phyloP scores from a whole-genome alignment of 2,888 invertebrate species.

The Hypselothyrea guttata region DNA sequence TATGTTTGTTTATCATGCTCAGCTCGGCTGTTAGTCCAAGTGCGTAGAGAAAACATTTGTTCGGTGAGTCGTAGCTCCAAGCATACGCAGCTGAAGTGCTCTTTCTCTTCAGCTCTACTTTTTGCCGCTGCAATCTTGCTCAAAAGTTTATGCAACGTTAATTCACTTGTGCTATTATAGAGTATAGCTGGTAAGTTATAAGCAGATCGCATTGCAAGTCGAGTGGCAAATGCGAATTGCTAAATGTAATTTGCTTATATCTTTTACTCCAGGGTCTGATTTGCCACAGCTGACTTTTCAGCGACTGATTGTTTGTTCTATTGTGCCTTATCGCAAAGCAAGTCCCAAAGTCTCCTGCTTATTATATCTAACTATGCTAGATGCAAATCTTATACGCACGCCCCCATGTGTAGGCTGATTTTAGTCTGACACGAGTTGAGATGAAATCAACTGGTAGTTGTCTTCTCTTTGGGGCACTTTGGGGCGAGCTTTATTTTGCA shows the following conservation, averaged over 20 bases:
- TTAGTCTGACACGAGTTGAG: conserved; percentile 44
- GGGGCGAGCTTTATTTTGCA: conserved; percentile 69
- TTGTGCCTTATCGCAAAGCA: conserved; percentile 31
- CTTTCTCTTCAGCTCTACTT: background rate
- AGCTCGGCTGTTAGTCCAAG: conserved; percentile 44
- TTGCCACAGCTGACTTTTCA: conserved; percentile 57
- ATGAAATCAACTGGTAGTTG: too few species aligned
- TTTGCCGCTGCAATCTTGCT: conserved; percentile 13
- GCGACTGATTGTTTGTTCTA: conserved; percentile 50
- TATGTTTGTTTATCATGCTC: conserved; percentile 29
- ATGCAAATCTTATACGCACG: conserved; percentile 58
- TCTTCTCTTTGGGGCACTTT: conserved; percentile 54
- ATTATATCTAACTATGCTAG: conserved; percentile 51
- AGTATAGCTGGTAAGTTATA: conserved; percentile 28
- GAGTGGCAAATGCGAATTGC: conserved; percentile 12
- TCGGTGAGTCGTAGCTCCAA: conserved; percentile 38
- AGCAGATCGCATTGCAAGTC: conserved; percentile 15
- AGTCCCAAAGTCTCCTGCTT: conserved; percentile 72
- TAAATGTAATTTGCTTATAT: conserved; percentile 57
- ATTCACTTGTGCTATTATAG: conserved; percentile 44
- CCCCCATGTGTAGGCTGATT: conserved; percentile 9
- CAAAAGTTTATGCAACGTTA: conserved; percentile 37
- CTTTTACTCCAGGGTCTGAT: conserved; percentile 63
- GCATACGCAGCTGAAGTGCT: conserved; percentile 11
- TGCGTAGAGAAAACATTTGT: conserved; percentile 67